Evolutionary conservation across 2,888 invertebrate species (phyloP).

Genomic region (Melanargia galathea): DNA sequence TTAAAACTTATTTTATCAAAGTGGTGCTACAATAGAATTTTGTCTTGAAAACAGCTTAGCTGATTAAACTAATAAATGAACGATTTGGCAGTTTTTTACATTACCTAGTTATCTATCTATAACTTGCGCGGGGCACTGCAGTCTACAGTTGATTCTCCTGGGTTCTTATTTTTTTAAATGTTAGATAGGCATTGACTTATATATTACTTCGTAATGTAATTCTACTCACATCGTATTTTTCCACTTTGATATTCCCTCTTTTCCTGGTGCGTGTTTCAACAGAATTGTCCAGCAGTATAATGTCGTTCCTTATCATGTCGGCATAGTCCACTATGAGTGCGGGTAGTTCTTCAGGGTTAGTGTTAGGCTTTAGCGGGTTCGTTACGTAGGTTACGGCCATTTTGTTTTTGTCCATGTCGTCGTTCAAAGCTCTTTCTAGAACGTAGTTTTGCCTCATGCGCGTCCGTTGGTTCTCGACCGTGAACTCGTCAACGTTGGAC

Average conservation of each 20-base stretch:
- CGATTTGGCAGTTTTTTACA: no score
- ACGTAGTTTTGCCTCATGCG: conserved; percentile 65
- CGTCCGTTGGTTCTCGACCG: conserved; percentile 61
- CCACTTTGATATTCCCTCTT: conserved; percentile 66
- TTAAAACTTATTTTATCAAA: no score
- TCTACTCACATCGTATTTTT: conserved; percentile 58
- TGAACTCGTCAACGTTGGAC: conserved; percentile 56
- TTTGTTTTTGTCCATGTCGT: conserved; percentile 55
- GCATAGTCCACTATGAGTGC: conserved; percentile 69
- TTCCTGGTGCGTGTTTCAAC: conserved; percentile 71
- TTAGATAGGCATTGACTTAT: no score
- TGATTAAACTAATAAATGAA: no score
- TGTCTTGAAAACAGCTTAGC: no score
- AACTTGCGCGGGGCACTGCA: no score
- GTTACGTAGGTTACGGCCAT: conserved; percentile 49
- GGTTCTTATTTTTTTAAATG: no score
- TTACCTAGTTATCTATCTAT: no score
- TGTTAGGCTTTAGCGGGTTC: conserved; percentile 51
- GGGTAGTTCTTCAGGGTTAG: conserved; percentile 60
- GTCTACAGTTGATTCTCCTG: no score
- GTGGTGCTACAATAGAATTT: no score
- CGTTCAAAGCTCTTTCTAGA: conserved; percentile 53
- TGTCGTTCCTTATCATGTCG: conserved; percentile 71
- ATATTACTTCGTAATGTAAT: no score
- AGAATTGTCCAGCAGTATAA: conserved; percentile 69